Base-by-base conservation (phyloP, 2,113 vertebrate genomes). In the Lepus timidus region DNA sequence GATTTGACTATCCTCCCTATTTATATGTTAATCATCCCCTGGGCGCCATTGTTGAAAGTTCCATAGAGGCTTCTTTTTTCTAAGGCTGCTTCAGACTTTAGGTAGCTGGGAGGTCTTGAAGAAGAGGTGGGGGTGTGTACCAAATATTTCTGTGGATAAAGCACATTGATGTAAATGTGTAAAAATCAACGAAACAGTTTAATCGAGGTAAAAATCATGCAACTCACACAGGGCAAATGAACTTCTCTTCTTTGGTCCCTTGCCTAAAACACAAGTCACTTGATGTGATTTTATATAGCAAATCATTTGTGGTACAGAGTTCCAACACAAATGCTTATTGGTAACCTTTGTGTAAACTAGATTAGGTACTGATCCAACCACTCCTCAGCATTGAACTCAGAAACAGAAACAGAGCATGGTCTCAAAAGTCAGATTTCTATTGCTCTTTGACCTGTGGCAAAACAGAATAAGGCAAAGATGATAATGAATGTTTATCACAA, bases 21-120 rank as follows among this genome's bases (percentile, higher is more conserved):
- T 98, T 98, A 96, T 97, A 98, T 97, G 97, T 97, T 98, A 97
- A 97, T 97, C 97, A 98, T 97, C 96, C 97, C 97, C 85, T 96
- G 97, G 97, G 94, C 79, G 6, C 95, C 93, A 90, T 97, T 97
- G 97, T 98, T 97, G 97, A 97, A 97, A 97, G 96, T 97, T 98
- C 98, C 95, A 96, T 96, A 97, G 98, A 96, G 76, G 90, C 91
- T 97, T 6, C 51, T 76, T 67, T 67, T 61, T 27, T 14, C 39
- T 51, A 27, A n/a, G 73, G 70, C 39, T 64, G 25, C 52, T 87
- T 73, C 58, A 83, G 61, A 95, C 22, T 49, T 88, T 80, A 87
- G 80, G 80, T 73, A 93, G 10, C 62, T 58, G 73, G 52, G 81
- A 94, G 31, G 65, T 80, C 70, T 93, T 76, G 27, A 90, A 55